Conservation (phyloP, 2,888 invertebrate genomes). For the Rhingia rostrata region DNA sequence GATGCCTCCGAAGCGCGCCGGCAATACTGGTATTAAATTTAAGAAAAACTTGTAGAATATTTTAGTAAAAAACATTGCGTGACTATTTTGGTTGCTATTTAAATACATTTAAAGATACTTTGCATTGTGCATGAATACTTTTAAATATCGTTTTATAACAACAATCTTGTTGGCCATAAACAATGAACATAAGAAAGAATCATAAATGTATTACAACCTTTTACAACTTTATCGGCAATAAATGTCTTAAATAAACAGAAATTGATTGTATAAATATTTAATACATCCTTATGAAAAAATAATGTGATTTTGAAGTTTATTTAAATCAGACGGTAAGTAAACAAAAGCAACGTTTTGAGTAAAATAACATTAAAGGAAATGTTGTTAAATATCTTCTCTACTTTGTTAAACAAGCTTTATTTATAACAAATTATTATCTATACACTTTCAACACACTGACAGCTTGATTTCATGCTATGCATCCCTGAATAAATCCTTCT, state of each 20-base stretch:
- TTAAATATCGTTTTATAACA: too few species aligned
- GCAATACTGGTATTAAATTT: conserved; percentile 43
- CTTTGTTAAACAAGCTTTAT: too few species aligned
- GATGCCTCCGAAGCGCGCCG: conserved; percentile 85
- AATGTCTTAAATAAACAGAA: conserved; percentile 18
- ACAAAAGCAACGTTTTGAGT: too few species aligned
- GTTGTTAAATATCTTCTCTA: too few species aligned
- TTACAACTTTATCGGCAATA: conserved; percentile 44
- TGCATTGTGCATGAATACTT: too few species aligned
- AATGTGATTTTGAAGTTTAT: neutral
- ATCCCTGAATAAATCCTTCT: conserved; percentile 78
- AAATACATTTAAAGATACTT: neutral
- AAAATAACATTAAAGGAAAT: too few species aligned
- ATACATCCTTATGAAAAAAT: neutral
- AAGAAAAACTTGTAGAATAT: conserved; percentile 53
- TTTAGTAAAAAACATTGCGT: conserved; percentile 19
- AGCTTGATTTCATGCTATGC: conserved; percentile 30
- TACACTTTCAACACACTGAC: neutral
- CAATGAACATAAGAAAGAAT: too few species aligned
- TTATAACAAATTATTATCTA: too few species aligned
- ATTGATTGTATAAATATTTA: neutral
- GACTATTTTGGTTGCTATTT: neutral
- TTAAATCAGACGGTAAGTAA: neutral
- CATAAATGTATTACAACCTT: conserved; percentile 13
- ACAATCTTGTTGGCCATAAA: too few species aligned